Conservation (phyloP, 2,797 vertebrate species). For the Neostethus bicornis region DNA sequence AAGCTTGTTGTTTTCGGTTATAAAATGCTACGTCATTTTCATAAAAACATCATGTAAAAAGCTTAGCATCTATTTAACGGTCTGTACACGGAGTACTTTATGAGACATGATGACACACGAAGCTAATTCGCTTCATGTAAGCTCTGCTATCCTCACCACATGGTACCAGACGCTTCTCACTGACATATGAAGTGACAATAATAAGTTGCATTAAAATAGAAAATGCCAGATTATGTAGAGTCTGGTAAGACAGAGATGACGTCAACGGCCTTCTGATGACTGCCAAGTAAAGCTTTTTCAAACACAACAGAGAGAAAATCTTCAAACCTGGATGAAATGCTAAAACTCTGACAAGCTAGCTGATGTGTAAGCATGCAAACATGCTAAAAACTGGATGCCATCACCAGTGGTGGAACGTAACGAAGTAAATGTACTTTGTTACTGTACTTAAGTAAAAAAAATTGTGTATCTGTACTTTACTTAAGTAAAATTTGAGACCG, state of each 20-base stretch:
- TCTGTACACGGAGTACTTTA: conserved; percentile 5
- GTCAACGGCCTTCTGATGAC: conserved; percentile 16
- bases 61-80: conserved; percentile 26
- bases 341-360: neutral
- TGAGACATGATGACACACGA: neutral
- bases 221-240: conserved; percentile 10
- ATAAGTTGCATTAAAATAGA: conserved; percentile 10
- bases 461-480: too few species aligned
- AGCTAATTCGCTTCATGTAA: neutral
- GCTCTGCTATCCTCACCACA: neutral
- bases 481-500: too few species aligned
- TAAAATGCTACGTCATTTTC: too few species aligned
- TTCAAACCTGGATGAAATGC: neutral
- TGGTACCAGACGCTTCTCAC: conserved; percentile 1
- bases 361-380: conserved; percentile 15
- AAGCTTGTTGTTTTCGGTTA: too few species aligned
- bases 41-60: conserved; percentile 30
- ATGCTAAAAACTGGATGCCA: conserved; percentile 4
- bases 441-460: too few species aligned
- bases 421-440: too few species aligned
- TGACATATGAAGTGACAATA: conserved; percentile 9
- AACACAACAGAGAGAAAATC: conserved; percentile 5
- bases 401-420: too few species aligned
- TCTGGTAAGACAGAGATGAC: conserved; percentile 4
- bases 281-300: conserved; percentile 8